Conservation (phyloP, 2,797 vertebrate species). For the Distichodus sexfasciatus region DNA sequence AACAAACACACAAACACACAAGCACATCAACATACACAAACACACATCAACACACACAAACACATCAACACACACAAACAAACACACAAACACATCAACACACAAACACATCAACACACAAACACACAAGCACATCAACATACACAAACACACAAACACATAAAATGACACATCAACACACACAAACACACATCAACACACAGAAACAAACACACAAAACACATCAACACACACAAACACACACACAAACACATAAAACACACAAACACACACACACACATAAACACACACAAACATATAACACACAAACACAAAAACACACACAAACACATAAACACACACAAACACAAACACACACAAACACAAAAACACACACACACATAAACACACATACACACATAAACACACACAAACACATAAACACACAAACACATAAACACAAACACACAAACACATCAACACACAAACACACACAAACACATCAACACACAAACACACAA, state of each 20-base stretch:
- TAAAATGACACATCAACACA: too few species aligned
- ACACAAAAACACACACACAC: constrained; percentile 11
- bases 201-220: constrained; percentile 12
- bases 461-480: constrained; percentile 11
- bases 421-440: constrained; percentile 17
- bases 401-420: constrained; percentile 1
- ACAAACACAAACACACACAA: constrained; percentile 3
- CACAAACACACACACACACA: neutral
- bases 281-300: constrained; percentile 18
- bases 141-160: constrained; percentile 6
- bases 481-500: constrained; percentile 1
- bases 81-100: constrained; percentile 20
- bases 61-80: neutral
- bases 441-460: constrained; percentile 2
- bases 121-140: constrained; percentile 16
- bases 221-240: constrained; percentile 4
- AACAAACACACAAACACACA: constrained; percentile 19
- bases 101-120: neutral
- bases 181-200: neutral
- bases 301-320: constrained; percentile 4
- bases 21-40: neutral
- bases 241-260: constrained; percentile 16
- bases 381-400: constrained; percentile 16
- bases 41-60: constrained; percentile 19
- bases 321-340: constrained; percentile 10